Conservation (phyloP, 2,888 invertebrate species). For the Empis livida region DNA sequence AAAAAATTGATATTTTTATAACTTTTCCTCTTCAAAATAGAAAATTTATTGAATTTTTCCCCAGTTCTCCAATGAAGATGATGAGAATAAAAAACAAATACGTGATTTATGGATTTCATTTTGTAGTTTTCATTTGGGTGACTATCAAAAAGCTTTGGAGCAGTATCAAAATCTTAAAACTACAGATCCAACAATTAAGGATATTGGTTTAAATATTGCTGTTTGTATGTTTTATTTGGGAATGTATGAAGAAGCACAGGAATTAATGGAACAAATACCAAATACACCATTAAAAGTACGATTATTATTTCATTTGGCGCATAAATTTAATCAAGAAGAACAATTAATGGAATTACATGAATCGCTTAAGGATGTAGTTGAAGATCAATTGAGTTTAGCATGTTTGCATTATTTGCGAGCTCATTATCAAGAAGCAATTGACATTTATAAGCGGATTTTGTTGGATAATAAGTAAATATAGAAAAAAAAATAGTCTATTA, state of each 20-base stretch:
- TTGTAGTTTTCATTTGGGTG: conserved; percentile 90
- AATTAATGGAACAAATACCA: conserved; percentile 49
- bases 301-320: conserved; percentile 81
- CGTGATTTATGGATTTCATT: conserved; percentile 82
- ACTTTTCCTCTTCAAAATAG: neutral
- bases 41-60: neutral
- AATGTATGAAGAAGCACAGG: conserved; percentile 52
- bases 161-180: conserved; percentile 49
- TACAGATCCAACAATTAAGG: conserved; percentile 42
- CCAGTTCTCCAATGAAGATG: conserved; percentile 16
- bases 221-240: conserved; percentile 90
- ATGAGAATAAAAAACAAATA: conserved; percentile 26
- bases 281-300: conserved; percentile 58
- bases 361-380: conserved; percentile 71
- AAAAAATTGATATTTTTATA: neutral
- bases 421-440: conserved; percentile 97
- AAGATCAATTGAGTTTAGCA: conserved; percentile 91
- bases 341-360: conserved; percentile 73
- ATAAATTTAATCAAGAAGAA: conserved; percentile 83
- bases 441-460: conserved; percentile 89
- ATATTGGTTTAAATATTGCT: conserved; percentile 66
- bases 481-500: no score
- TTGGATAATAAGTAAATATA: conserved; percentile 80
- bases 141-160: conserved; percentile 71
- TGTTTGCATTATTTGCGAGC: conserved; percentile 91